phyloP scores from a whole-genome alignment of 2,113 vertebrate species.

The Plecotus auritus region DNA sequence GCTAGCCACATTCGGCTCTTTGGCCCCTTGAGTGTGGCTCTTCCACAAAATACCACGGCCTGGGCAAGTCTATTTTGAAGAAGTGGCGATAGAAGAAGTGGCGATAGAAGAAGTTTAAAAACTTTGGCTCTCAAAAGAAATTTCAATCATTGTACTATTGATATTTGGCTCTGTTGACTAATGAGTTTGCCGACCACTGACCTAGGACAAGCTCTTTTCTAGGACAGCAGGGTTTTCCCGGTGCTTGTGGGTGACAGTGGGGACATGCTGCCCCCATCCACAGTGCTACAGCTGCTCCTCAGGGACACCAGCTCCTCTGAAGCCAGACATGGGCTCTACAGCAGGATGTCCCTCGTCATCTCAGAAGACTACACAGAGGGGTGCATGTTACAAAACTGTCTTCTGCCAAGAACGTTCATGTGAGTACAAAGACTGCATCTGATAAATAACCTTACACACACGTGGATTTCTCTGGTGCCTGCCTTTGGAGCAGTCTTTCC shows the following conservation, averaged over 20 bases:
- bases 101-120: too few species aligned
- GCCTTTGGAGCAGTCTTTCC: neutral
- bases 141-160: too few species aligned
- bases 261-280: neutral
- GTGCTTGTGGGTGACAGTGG: neutral
- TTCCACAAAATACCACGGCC: too few species aligned
- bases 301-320: neutral
- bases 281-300: neutral
- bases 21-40: too few species aligned
- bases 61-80: too few species aligned
- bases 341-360: neutral
- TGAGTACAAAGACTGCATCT: neutral
- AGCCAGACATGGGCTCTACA: neutral
- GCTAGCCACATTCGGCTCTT: too few species aligned
- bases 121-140: too few species aligned
- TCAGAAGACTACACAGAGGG: too few species aligned
- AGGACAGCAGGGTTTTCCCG: neutral
- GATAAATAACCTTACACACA: neutral
- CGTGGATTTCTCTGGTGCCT: neutral
- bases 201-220: neutral
- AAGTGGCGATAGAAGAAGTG: too few species aligned
- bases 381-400: accelerated
- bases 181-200: too few species aligned
- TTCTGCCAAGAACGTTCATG: neutral
- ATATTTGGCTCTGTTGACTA: too few species aligned